These are phyloP conservation scores for Slavum lentiscoides DNA, from an alignment of 2,888 invertebrate genomes.

Conservation along the genomic window DNA sequence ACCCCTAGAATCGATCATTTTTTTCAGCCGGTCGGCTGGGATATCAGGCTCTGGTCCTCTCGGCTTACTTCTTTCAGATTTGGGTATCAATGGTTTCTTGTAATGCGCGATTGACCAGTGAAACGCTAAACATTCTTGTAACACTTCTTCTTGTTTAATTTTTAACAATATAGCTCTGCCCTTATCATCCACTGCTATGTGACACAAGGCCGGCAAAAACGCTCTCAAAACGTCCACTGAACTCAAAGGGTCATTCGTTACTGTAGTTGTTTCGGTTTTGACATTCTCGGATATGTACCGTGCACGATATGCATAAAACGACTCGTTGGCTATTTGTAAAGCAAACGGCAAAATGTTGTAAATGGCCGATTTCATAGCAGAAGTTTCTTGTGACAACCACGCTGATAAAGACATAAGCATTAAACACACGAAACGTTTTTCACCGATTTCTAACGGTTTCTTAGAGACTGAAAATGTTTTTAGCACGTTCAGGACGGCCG, in stretches of 20 bases:
- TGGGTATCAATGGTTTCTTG: constrained; percentile 78
- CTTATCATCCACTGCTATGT: constrained; percentile 87
- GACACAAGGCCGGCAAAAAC: constrained; percentile 85
- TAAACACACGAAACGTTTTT: constrained; percentile 80
- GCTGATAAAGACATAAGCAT: constrained; percentile 81
- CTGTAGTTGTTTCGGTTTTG: constrained; percentile 63
- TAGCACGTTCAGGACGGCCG: constrained; percentile 76
- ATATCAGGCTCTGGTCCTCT: constrained; percentile 75
- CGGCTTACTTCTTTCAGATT: constrained; percentile 76
- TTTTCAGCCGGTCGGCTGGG: constrained; percentile 73
- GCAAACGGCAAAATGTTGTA: constrained; percentile 81
- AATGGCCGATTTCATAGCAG: constrained; percentile 81
- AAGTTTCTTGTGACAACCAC: constrained; percentile 91
- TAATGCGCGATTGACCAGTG: constrained; percentile 88
- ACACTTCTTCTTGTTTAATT: constrained; percentile 76
- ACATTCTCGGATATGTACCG: constrained; percentile 71
- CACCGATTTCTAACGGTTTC: constrained; percentile 69
- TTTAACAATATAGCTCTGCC: constrained; percentile 78
- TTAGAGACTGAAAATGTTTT: constrained; percentile 74
- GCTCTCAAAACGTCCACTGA: constrained; percentile 77
- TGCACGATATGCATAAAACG: constrained; percentile 74
- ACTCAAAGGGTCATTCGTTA: constrained; percentile 64
- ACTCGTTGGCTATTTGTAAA: constrained; percentile 77
- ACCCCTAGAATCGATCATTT: constrained; percentile 81
- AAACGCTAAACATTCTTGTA: constrained; percentile 78